Percentiles rank a stretch among this genome's conserved stretches.
Evolutionary conservation across 2,888 invertebrate genomes (phyloP).

Genomic region (Oxystoma pomonae): DNA sequence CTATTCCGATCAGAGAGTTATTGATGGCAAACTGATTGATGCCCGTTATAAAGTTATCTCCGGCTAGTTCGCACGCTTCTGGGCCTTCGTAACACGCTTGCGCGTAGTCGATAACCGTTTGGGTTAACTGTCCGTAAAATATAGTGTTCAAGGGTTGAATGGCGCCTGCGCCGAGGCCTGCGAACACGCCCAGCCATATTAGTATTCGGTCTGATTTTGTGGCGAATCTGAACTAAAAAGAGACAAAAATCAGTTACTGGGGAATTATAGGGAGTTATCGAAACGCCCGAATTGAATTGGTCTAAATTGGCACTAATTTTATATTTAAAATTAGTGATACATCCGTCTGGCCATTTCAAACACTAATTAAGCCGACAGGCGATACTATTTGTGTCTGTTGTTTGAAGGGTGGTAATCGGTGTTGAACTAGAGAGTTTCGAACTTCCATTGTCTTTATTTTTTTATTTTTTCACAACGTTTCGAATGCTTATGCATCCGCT

Average conservation of each 20-base stretch:
- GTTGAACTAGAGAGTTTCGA: too few species aligned
- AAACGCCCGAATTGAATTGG: too few species aligned
- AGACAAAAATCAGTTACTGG: neutral
- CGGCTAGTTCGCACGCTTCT: slow-evolving; percentile 34
- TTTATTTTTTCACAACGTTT: too few species aligned
- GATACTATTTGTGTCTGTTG: too few species aligned
- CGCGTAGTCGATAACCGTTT: slow-evolving; percentile 53
- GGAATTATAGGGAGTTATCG: too few species aligned
- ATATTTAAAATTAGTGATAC: too few species aligned
- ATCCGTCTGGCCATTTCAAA: too few species aligned
- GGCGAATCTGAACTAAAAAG: slow-evolving; percentile 64
- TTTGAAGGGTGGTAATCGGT: too few species aligned
- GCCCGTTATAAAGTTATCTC: slow-evolving; percentile 49
- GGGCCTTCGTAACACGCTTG: slow-evolving; percentile 11
- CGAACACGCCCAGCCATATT: slow-evolving; percentile 55
- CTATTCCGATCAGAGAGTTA: slow-evolving; percentile 58
- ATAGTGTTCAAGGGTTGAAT: slow-evolving; percentile 65
- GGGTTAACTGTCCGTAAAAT: slow-evolving; percentile 61
- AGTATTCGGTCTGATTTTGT: slow-evolving; percentile 55
- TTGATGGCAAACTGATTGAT: slow-evolving; percentile 57
- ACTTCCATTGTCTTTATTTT: too few species aligned
- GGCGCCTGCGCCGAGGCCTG: slow-evolving; percentile 57
- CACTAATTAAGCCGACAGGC: too few species aligned
- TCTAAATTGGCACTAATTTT: too few species aligned
- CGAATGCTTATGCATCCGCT: too few species aligned